Evolutionary conservation across 2,113 vertebrate genomes (phyloP), one percentile per base, ranked within the genome.

Genomic region (Morone chrysops): DNA sequence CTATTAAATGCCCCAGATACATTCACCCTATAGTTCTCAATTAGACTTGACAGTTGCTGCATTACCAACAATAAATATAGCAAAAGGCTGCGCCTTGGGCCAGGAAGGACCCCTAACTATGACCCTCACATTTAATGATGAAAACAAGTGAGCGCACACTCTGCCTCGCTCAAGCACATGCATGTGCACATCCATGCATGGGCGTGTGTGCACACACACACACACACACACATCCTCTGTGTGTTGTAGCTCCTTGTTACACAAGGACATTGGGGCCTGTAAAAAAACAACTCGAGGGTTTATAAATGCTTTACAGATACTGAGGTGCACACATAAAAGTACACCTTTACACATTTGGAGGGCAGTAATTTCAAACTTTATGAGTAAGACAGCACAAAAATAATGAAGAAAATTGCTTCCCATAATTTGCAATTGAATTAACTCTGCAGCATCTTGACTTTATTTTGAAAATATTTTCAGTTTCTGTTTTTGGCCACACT

Each of bases 61-160:
- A 92, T 95, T 94, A 93, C 86, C 90, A 81, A 95, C 94, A 95
- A 93, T 95, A 95, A 96, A 95, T 94, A 94, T 92, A 95, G 95
- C 91, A 94, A 90, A 92, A 81, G 94, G 93, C 94, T 87, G 90
- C 5, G 90, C 95, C 94, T 79, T 2, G 61, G 94, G 95, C 88
- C 83, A 89, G 82, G 48, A 78, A 87, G 85, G 94, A 95, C 92
- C 94, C 94, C 92, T 90, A 92, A 94, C 90, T 88, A 86, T 93
- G 95, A 95, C 93, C 94, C 92, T 92, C 82, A 85, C 89, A 91
- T 93, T 94, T 95, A 94, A 95, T 95, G 95, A 96, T 93, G 94
- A 94, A 94, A 94, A 94, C 92, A 94, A 92, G 91, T 77, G 48
- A 53, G 53, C 82, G 43, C 87, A 83, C 82, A 85, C 88, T 43